Base-by-base conservation (phyloP, 1,140 invertebrate species). In the Lepidurus apus region DNA sequence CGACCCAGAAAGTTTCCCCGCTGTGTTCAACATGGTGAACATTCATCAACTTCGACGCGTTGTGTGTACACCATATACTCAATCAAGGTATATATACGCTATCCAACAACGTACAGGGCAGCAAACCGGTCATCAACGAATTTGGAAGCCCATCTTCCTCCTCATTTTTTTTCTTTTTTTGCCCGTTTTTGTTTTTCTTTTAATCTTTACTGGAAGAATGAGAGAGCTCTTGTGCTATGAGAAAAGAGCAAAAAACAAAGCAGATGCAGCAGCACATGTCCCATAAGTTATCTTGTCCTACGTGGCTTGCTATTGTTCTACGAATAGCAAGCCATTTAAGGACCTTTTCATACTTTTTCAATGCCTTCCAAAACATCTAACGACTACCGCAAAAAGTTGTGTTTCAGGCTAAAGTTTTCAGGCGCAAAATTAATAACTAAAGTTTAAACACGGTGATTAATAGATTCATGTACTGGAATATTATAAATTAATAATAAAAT, bases 1-100 rank as follows among this genome's bases (percentile, higher is more conserved):
- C 53, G 53, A 65, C 21, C 53, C 53, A 7, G 34, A 34, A 65
- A 65, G 53, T 65, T 65, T 65, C 53, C 53, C 53, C 21, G 53
- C 53, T 65, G 53, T 65, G 53, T 65, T 9, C 53, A 65, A 65
- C 53, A 65, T 65, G 21, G 53, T 65, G 53, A 65, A 65, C 53
- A 65, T 65, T 65, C 53, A 65, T 65, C 53, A 65, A 65, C 53
- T 65, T 65, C 53, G 53, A 65, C 53, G 53, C 53, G 53, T 65
- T 65, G 53, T 65, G 53, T 65, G 53, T 17, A 65, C 53, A 65
- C 53, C 53, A 65, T 65, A 65, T 65, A 13, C 53, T 65, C 53
- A 65, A 65, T 65, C 8, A 65, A 65, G 53, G 53, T 65, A 65
- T 65, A 47, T 21, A 21, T 65, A 65, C 53, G 53, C 53, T 21